Evolutionary conservation across 2,113 vertebrate genomes (phyloP).

Genomic region (Kryptolebias marmoratus): DNA sequence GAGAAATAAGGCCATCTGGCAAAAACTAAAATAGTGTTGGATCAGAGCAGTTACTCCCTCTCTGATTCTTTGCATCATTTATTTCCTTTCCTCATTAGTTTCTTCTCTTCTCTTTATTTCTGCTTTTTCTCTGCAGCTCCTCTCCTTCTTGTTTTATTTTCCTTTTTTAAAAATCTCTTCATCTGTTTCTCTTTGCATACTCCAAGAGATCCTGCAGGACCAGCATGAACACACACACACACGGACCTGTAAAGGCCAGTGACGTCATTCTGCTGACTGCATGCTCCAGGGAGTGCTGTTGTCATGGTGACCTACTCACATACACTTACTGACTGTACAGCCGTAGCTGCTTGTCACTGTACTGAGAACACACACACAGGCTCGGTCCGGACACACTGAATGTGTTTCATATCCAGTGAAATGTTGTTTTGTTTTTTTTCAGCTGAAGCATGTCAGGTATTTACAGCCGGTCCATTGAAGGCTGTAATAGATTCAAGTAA

Average conservation of each 20-base stretch:
- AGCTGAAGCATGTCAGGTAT: neutral
- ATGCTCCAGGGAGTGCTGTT: slow-evolving; percentile 70
- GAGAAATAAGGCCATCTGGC: slow-evolving; percentile 25
- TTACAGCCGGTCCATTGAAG: neutral
- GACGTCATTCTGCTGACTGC: slow-evolving; percentile 60
- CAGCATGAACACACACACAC: slow-evolving; percentile 20
- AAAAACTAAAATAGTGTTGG: slow-evolving; percentile 13
- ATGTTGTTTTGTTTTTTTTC: neutral
- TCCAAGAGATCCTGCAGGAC: slow-evolving; percentile 11
- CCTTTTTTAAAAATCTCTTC: neutral
- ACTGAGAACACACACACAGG: neutral
- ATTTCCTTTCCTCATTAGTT: neutral
- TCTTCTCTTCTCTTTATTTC: slow-evolving; percentile 10
- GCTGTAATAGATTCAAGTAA: neutral
- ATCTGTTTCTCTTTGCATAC: neutral
- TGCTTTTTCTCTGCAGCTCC: neutral
- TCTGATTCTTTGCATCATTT: neutral
- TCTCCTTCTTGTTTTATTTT: neutral
- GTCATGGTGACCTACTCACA: slow-evolving; percentile 74
- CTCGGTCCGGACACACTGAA: slow-evolving; percentile 6
- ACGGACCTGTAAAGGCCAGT: slow-evolving; percentile 21
- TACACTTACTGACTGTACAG: slow-evolving; percentile 56
- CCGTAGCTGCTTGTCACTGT: slow-evolving; percentile 37
- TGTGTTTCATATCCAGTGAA: neutral
- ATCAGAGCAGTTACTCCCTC: neutral